Evolutionary conservation across 2,888 invertebrate genomes (phyloP), one percentile per base, ranked within the genome.

Genomic region (Xestia sexstrigata): DNA sequence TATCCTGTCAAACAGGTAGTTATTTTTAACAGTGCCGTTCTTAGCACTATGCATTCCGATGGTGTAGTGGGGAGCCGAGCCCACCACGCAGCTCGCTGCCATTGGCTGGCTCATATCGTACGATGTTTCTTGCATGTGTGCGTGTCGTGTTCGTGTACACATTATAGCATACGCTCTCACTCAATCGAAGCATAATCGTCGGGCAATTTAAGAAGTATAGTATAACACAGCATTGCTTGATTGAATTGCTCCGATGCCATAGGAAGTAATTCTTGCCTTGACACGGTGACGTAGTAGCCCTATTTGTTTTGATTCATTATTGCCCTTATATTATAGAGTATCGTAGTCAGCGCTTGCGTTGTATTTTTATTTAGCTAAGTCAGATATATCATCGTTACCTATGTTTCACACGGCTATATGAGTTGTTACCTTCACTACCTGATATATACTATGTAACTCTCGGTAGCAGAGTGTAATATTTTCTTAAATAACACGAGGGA

Each of bases 11-110:
- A 94, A 94, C 95, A 94, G 93, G 96, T 94, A 92, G 96, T 96
- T 96, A 96, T 96, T 96, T 96, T 95, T 96, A 96, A 93, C 95
- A 93, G 93, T 93, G 94, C 94, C 93, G 93, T 94, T 96, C 94
- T 94, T 90, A 94, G 93, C 94, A 93, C 90, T 91, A 92, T 92
- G 92, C 96, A 96, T 96, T 95, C 96, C 96, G 87, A 91, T 88
- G 93, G 81, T 89, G 86, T 94, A 92, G 95, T 94, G 96, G 96
- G 96, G 95, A 93, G 96, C 88, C 97, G 95, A 96, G 97, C 97
- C 97, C 97, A 96, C 96, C 92, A 92, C 93, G 92, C 90, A 85
- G 90, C 88, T 76, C 63, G 63, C 83, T 92, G 83, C 87, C 86
- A 97, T 97, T 97, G 97, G 97, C 91, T 92, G 88, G 86, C 86